phyloP scores from a whole-genome alignment of 2,113 vertebrate species.

The Cinclus mexicanus region DNA sequence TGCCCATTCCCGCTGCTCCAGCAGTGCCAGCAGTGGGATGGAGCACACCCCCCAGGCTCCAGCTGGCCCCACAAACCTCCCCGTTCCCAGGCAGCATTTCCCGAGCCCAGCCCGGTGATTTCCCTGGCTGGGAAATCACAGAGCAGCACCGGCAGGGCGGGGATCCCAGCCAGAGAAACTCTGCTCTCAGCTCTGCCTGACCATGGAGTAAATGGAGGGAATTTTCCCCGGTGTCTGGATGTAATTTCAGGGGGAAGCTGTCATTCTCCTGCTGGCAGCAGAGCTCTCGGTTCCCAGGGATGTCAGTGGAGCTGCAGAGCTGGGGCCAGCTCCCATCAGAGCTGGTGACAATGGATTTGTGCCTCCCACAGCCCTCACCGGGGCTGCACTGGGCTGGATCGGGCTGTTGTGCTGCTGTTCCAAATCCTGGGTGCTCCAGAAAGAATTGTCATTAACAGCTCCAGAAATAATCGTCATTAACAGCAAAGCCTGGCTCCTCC shows the following conservation, averaged over 20 bases:
- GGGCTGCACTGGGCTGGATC: background rate
- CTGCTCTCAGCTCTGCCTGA: background rate
- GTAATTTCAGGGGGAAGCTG: background rate
- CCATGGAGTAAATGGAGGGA: background rate
- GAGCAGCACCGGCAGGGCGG: rapidly evolving
- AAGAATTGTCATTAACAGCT: background rate
- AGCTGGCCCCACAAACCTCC: background rate
- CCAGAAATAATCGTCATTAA: too few species aligned
- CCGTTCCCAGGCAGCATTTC: rapidly evolving
- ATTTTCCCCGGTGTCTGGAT: background rate
- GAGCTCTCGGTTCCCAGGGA: background rate
- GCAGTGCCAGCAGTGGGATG: background rate
- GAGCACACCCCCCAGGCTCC: rapidly evolving
- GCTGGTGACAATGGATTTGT: background rate
- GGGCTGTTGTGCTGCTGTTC: background rate
- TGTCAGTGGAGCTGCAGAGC: background rate
- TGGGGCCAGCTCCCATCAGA: background rate
- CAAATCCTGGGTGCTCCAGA: background rate
- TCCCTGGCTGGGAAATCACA: rapidly evolving
- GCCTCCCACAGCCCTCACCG: background rate
- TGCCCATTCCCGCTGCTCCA: background rate
- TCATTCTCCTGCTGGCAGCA: background rate
- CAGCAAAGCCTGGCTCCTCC: background rate
- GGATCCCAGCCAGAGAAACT: background rate
- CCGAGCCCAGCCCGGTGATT: rapidly evolving